Evolutionary conservation across 2,888 invertebrate species (phyloP).

Genomic region (Sarcophaga variegata): DNA sequence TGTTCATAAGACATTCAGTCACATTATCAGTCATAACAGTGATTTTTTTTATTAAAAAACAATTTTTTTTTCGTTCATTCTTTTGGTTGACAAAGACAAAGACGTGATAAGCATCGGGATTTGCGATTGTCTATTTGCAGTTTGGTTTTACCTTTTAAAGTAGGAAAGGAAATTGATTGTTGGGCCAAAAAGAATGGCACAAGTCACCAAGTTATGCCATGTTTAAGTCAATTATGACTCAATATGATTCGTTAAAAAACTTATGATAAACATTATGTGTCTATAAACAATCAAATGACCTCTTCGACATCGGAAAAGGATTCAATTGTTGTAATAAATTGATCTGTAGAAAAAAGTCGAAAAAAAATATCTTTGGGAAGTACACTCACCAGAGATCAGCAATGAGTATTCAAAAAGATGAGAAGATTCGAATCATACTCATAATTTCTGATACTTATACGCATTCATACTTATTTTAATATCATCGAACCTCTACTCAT

Average conservation of each 20-base stretch:
- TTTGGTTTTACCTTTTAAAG: not conserved
- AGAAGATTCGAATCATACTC: too few species aligned
- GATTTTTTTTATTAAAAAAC: not conserved
- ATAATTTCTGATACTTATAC: too few species aligned
- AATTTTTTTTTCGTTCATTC: conserved; percentile 29
- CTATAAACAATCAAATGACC: too few species aligned
- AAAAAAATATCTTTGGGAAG: too few species aligned
- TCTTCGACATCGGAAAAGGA: too few species aligned
- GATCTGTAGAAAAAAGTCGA: too few species aligned
- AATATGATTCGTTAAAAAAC: not conserved
- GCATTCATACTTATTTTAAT: too few species aligned
- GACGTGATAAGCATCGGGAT: conserved; percentile 57
- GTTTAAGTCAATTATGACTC: not conserved
- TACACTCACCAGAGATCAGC: too few species aligned
- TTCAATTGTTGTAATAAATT: too few species aligned
- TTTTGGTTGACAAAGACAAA: conserved; percentile 38
- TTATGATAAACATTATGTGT: not conserved
- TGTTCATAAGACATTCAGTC: conserved; percentile 39
- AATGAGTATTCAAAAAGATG: too few species aligned
- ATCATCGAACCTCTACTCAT: too few species aligned
- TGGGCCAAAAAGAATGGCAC: not conserved
- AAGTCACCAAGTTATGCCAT: not conserved
- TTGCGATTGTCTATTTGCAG: conserved; percentile 27
- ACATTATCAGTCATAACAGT: conserved; percentile 11
- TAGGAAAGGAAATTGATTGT: not conserved